Conservation (phyloP, 2,888 invertebrate species). For the Nemapogon koenigi region DNA sequence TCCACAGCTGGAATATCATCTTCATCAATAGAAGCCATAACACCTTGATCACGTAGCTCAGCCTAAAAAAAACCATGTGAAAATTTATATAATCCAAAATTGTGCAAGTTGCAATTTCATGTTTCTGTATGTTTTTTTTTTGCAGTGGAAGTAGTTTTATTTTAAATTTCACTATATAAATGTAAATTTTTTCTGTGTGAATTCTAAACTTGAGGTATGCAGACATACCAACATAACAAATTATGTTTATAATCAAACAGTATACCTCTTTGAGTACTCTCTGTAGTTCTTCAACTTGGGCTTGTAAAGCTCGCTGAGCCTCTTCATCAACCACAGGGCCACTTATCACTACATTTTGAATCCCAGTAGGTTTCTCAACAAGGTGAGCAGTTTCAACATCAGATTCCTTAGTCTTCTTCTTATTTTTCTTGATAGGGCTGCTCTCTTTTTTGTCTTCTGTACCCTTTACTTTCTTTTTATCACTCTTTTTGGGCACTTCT, state of each 20-base stretch:
- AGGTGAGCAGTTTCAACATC: constrained; percentile 38
- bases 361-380: constrained; percentile 22
- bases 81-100: no score
- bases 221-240: no score
- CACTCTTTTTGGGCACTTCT: constrained; percentile 71
- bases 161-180: no score
- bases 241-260: background rate
- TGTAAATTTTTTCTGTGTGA: no score
- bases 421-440: constrained; percentile 52
- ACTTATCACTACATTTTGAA: constrained; percentile 36
- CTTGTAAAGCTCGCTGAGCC: constrained; percentile 46
- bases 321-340: constrained; percentile 50
- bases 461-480: constrained; percentile 73
- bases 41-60: constrained; percentile 42
- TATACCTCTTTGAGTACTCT: constrained; percentile 52
- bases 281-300: constrained; percentile 54
- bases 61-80: constrained; percentile 29
- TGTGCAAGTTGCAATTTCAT: no score
- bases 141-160: no score
- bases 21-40: constrained; percentile 24
- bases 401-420: constrained; percentile 48
- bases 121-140: no score
- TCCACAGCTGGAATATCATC: constrained; percentile 35
- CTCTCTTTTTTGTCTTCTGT: constrained; percentile 62
- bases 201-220: no score